Base-by-base conservation (phyloP, 2,888 invertebrate genomes). In the Willowsia nigromaculata region DNA sequence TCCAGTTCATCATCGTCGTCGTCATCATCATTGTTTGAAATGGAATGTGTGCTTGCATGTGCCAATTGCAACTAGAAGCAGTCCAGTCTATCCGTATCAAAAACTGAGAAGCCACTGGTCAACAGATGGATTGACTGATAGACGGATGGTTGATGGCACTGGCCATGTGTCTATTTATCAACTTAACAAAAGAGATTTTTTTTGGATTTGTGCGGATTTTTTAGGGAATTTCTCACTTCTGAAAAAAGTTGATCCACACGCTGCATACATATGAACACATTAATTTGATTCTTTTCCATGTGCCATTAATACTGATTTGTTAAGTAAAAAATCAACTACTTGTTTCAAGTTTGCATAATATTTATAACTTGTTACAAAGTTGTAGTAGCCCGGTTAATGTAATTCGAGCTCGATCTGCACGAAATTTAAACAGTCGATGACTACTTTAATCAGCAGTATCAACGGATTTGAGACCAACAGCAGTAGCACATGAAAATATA, bases 41-140 rank as follows among this genome's bases (percentile, higher is more conserved):
- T 68, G 65, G 65, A 68, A 68, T 71, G 40, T 71, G 71, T 22
- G n/a, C 43, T 33, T 40, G 22, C 71, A 71, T 71, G 71, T 71
- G 71, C 71, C 43, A 18, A 40, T 22, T 43, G 71, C 43, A 15
- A 30, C 30, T 30, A 27, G n/a, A n/a, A n/a, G n/a, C 62, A 4
- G 9, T 40, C 6, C 40, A 40, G 4, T 7, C 40, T 9, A 40
- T 50, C 13, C 1, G 1, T 15, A 30, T 62, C 56, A 56, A 7
- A 22, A 62, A 7, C 27, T 15, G 18, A 65, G n/a, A 65, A 65
- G 33, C 65, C 65, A 30, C 65, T 11, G 33, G 65, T 65, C 4
- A 65, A 65, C 33, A 65, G 65, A 33, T 65, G 65, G 65, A 65
- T 30, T 59, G 59, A 59, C 59, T 59, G 59, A 27, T 25, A 62